Conservation (phyloP, 2,113 vertebrate genomes). For the Corvus cornix region DNA sequence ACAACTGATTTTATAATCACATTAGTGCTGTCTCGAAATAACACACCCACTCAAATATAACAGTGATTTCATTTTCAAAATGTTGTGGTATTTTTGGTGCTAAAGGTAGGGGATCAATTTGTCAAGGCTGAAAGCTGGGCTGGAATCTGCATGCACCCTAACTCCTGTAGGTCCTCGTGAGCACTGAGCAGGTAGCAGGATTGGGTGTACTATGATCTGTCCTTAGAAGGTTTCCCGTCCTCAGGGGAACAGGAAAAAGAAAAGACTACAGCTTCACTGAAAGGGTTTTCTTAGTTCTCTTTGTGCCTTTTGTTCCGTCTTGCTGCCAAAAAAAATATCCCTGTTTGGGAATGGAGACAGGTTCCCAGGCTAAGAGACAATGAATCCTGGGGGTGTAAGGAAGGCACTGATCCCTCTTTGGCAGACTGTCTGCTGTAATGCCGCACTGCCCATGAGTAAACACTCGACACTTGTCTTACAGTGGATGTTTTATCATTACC, state of each 20-base stretch:
- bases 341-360: conserved; percentile 63
- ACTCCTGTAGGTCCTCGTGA: neutral
- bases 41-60: conserved; percentile 47
- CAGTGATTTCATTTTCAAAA: conserved; percentile 53
- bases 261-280: conserved; percentile 4
- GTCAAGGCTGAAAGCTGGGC: neutral
- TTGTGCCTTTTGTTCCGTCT: conserved; percentile 64
- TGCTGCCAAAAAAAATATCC: conserved; percentile 71
- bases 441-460: neutral
- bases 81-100: conserved; percentile 20
- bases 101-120: conserved; percentile 9
- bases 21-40: conserved; percentile 56
- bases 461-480: neutral
- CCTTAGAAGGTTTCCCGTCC: neutral
- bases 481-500: neutral
- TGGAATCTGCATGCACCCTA: neutral
- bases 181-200: conserved; percentile 8
- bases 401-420: conserved; percentile 44
- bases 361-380: conserved; percentile 70
- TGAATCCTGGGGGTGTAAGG: conserved; percentile 56
- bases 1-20: conserved; percentile 61
- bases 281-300: conserved; percentile 61
- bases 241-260: neutral
- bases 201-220: neutral
- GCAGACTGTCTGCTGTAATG: neutral